Evolutionary conservation across 1,140 invertebrate genomes (phyloP).

Genomic region (Drusus annulatus): DNA sequence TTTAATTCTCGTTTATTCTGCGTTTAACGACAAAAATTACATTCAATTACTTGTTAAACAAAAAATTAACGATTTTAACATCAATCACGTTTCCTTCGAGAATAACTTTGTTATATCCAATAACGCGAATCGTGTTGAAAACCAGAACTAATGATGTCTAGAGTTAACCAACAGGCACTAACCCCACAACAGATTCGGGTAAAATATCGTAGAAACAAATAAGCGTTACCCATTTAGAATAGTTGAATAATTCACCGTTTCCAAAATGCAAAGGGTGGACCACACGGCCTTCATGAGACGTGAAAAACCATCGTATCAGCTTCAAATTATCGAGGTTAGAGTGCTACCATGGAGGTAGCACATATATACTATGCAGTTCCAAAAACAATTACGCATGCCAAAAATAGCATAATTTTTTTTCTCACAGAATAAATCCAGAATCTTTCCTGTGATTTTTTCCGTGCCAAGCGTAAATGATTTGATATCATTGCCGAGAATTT

Average conservation of each 20-base stretch:
- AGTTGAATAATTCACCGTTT: constrained; percentile 25
- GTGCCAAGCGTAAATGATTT: too few species aligned
- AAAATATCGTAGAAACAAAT: constrained; percentile 28
- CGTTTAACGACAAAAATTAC: not conserved
- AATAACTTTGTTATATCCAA: not conserved
- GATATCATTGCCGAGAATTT: too few species aligned
- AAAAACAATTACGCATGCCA: too few species aligned
- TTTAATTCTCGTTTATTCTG: too few species aligned
- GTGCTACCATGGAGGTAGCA: too few species aligned
- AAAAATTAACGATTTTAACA: not conserved
- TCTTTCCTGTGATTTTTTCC: too few species aligned
- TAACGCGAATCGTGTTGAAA: not conserved
- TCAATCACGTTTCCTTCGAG: constrained; percentile 6
- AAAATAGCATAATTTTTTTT: too few species aligned
- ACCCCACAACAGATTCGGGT: not conserved
- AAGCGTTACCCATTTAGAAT: constrained; percentile 20
- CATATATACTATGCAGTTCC: too few species aligned
- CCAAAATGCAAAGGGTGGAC: not conserved
- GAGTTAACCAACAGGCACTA: not conserved
- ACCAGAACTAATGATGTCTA: constrained; percentile 22
- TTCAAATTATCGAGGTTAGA: too few species aligned
- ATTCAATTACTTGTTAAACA: too few species aligned
- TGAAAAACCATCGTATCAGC: constrained; percentile 1
- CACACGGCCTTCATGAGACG: constrained; percentile 1
- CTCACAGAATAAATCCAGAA: too few species aligned